phyloP scores from a whole-genome alignment of 1,140 invertebrate genomes.

The Platyscapa corneri region DNA sequence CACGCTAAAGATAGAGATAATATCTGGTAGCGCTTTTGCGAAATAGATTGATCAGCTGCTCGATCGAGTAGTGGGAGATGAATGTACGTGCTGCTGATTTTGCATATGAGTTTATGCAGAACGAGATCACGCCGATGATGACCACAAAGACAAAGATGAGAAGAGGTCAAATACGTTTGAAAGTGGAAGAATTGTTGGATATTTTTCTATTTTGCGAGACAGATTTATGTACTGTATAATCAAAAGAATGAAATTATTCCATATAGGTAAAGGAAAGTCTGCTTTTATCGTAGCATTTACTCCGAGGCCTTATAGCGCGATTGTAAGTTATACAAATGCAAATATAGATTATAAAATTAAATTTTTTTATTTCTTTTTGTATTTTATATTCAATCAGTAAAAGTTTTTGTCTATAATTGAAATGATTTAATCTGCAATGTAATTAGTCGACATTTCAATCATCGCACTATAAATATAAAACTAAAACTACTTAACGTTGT shows the following conservation, averaged over 20 bases:
- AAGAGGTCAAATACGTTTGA: not conserved
- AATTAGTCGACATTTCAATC: too few species aligned
- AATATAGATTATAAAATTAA: not conserved
- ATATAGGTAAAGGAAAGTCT: not conserved
- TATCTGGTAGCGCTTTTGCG: not conserved
- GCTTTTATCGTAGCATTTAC: not conserved
- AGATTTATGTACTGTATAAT: not conserved
- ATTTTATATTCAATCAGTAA: not conserved
- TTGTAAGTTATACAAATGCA: too few species aligned
- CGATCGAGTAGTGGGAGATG: constrained; percentile 1
- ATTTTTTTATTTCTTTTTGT: not conserved
- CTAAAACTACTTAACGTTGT: too few species aligned
- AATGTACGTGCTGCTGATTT: not conserved
- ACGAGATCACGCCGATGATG: not conserved
- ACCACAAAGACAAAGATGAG: not conserved
- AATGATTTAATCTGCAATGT: too few species aligned
- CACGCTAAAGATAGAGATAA: not conserved
- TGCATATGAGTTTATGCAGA: not conserved
- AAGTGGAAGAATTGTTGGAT: not conserved
- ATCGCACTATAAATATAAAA: too few species aligned
- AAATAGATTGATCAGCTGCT: constrained; percentile 25
- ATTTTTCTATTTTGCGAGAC: not conserved
- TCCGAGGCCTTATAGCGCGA: not conserved
- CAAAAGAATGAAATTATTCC: not conserved
- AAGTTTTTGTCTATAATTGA: not conserved